Evolutionary conservation across 2,113 vertebrate species (phyloP).

Genomic region (Zonotrichia leucophrys): DNA sequence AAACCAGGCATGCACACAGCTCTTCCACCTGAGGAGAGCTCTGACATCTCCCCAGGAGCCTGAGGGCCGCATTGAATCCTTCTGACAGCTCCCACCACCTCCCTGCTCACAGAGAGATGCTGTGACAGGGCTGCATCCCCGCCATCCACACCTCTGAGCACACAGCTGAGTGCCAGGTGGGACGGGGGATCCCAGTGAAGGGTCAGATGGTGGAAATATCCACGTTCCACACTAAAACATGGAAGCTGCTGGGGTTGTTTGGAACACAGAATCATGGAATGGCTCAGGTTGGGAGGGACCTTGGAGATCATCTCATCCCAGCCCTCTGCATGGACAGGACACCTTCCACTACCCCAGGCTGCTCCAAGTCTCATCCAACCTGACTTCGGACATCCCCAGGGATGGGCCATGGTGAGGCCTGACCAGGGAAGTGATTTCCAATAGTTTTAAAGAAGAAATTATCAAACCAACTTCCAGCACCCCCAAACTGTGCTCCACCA

Average conservation of each 20-base stretch:
- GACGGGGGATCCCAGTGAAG: not conserved
- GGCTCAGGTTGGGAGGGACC: not conserved
- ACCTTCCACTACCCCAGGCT: not conserved
- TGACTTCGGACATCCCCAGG: not conserved
- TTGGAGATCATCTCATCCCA: not conserved
- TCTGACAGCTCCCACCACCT: not conserved
- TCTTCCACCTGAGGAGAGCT: not conserved
- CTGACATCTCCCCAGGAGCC: not conserved
- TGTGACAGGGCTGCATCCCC: not conserved
- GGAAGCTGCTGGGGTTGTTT: too few species aligned
- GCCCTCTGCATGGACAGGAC: not conserved
- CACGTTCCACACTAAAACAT: too few species aligned
- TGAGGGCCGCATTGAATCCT: not conserved
- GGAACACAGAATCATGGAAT: not conserved
- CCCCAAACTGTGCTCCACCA: too few species aligned
- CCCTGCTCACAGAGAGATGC: not conserved
- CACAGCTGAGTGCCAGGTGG: not conserved
- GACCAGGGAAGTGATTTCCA: not conserved
- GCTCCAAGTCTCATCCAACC: not conserved
- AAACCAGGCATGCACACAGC: not conserved
- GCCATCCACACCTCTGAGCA: rapidly evolving
- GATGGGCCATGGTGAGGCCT: rapidly evolving
- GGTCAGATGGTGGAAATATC: not conserved
- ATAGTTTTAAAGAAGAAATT: not conserved
- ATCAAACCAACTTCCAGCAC: not conserved